Conservation (phyloP, 2,113 vertebrate genomes). For the Oriolus oriolus region DNA sequence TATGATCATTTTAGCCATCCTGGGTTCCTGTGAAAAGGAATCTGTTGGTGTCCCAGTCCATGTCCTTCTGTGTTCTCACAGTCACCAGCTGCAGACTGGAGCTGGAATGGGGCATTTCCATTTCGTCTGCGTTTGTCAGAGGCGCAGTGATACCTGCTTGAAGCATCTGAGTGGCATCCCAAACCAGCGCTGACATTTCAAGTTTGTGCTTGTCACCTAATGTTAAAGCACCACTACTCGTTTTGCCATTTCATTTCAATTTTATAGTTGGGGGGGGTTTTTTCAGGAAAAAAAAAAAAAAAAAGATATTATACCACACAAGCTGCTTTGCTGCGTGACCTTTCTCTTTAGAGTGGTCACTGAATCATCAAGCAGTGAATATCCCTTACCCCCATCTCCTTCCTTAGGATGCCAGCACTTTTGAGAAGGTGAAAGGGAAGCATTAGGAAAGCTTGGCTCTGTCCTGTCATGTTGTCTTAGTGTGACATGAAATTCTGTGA, state of each 20-base stretch:
- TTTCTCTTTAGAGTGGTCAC: not conserved
- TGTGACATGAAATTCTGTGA: slow-evolving; percentile 73
- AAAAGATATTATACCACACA: not conserved
- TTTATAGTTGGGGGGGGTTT: no score
- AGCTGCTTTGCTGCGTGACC: not conserved
- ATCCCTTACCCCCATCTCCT: not conserved
- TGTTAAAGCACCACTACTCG: not conserved
- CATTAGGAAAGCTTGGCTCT: slow-evolving; percentile 43
- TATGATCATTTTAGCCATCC: not conserved
- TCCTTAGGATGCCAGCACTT: slow-evolving; percentile 44
- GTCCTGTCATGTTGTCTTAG: slow-evolving; percentile 68
- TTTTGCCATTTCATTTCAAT: not conserved
- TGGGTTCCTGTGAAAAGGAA: not conserved
- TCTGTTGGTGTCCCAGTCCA: not conserved
- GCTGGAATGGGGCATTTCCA: not conserved
- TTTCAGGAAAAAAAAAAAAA: no score
- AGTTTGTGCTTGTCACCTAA: not conserved
- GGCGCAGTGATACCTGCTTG: not conserved
- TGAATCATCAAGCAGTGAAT: not conserved
- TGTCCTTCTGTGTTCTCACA: not conserved
- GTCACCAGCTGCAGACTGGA: not conserved
- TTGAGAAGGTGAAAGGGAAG: slow-evolving; percentile 2
- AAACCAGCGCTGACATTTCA: slow-evolving; percentile 36
- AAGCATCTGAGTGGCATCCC: slow-evolving; percentile 21
- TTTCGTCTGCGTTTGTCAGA: not conserved